Base-by-base conservation (phyloP, 2,113 vertebrate genomes). In the Phocoena phocoena region DNA sequence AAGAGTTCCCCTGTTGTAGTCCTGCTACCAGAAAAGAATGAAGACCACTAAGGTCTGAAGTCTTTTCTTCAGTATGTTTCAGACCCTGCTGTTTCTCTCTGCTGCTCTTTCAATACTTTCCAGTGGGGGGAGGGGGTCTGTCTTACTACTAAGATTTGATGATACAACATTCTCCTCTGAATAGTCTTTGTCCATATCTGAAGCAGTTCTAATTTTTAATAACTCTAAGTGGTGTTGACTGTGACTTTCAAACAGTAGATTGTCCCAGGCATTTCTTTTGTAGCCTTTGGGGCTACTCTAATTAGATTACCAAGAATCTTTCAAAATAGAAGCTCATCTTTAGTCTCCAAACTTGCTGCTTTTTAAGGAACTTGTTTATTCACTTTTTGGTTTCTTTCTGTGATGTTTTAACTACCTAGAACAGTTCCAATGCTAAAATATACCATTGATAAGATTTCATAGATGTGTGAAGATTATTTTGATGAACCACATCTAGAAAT, bases 371-470 rank as follows among this genome's bases (percentile, higher is more conserved):
- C 98, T 99, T 99, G 89, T 38, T 97, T 28, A 99, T 98, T 82
- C 33, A 63, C 36, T 98, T 98, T 44, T 98, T 98, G 77, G 98
- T 97, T 92, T 99, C 99, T 87, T 99, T 99, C 98, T 99, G 99
- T 53, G 97, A 89, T 13, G 99, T 95, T 74, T 99, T 98, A 97
- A 97, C 98, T 99, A 68, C 99, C 98, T 62, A 99, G 98, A 60
- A 99, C 98, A 68, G 97, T 98, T 74, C 98, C 97, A 97, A 99
- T 99, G 98, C 99, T 99, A 88, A 88, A 95, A 98, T 98, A 98
- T 99, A 99, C 97, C 99, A 99, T 82, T 99, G 98, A 76, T 98
- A 99, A 14, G 98, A 98, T 98, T 99, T 99, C 88, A 99, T 98
- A 98, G 98, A 99, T 99, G 97, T 93, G 67, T 98, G 93, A 96